A percentile compares a stretch with the other conserved stretches of the same genome.
phyloP scores from a whole-genome alignment of 2,797 vertebrate genomes.

The Cossypha polioptera region DNA sequence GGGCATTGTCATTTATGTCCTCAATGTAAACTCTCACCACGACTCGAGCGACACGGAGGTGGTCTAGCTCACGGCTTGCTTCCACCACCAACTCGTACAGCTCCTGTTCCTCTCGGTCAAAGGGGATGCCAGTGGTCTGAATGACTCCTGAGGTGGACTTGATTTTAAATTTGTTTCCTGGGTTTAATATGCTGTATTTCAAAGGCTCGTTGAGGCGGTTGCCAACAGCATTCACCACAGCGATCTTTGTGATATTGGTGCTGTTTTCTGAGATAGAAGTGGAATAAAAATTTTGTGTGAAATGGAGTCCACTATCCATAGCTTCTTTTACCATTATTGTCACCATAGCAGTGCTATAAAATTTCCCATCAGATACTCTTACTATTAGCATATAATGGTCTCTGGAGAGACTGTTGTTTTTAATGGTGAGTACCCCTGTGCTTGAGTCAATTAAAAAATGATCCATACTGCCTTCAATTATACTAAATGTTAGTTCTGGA shows the following conservation, averaged over 20 bases:
- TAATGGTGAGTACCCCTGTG: conserved; percentile 88
- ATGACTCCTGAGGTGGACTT: conserved; percentile 93
- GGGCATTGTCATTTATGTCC: conserved; percentile 93
- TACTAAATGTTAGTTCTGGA: conserved; percentile 86
- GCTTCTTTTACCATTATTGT: conserved; percentile 89
- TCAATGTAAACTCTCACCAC: conserved; percentile 90
- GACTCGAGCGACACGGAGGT: conserved; percentile 89
- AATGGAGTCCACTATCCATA: conserved; percentile 91
- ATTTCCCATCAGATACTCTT: conserved; percentile 93
- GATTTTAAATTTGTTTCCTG: conserved; percentile 89
- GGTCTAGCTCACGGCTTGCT: conserved; percentile 89
- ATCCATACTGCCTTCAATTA: conserved; percentile 86
- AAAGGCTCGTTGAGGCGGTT: conserved; percentile 93
- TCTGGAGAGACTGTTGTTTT: conserved; percentile 89
- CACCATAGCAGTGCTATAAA: conserved; percentile 87
- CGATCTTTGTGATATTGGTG: conserved; percentile 89
- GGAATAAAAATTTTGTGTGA: conserved; percentile 87
- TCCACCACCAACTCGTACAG: conserved; percentile 94
- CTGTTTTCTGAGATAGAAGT: conserved; percentile 91
- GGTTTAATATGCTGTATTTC: conserved; percentile 91
- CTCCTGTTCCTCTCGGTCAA: conserved; percentile 93
- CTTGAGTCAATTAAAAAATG: conserved; percentile 87
- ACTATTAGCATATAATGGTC: conserved; percentile 89
- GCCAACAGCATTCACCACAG: conserved; percentile 93
- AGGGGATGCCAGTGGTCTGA: conserved; percentile 89